phyloP scores from a whole-genome alignment of 1,140 invertebrate species.

The Mercenaria mercenaria region DNA sequence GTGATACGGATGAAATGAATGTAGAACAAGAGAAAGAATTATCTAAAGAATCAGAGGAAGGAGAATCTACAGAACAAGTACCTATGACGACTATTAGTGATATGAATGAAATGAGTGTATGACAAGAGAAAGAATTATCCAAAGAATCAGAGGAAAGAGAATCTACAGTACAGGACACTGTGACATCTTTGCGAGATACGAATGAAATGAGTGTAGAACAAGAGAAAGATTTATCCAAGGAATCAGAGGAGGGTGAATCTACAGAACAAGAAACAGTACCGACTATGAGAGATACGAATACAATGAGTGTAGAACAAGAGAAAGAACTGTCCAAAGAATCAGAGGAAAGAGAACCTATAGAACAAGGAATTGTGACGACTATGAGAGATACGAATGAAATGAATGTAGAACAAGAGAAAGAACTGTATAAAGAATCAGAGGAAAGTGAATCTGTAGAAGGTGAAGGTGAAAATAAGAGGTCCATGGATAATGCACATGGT shows the following conservation, averaged over 20 bases:
- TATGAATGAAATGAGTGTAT: background rate
- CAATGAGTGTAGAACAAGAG: background rate
- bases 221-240: background rate
- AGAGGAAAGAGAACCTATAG: background rate
- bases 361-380: constrained; percentile 16
- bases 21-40: constrained; percentile 4
- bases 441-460: background rate
- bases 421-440: background rate
- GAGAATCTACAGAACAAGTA: constrained; percentile 31
- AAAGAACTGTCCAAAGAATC: background rate
- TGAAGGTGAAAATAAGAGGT: background rate
- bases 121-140: background rate
- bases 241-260: background rate
- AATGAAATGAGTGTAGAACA: background rate
- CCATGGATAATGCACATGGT: no score
- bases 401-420: background rate
- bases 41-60: constrained; percentile 18
- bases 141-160: background rate
- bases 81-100: background rate
- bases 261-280: background rate
- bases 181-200: background rate
- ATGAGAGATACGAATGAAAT: background rate
- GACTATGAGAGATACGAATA: background rate
- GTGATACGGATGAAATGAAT: constrained; percentile 6
- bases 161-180: background rate